Evolutionary conservation across 1,140 invertebrate species (phyloP), one percentile per base, ranked within the genome.

Genomic region (Zaprionus nigranus): DNA sequence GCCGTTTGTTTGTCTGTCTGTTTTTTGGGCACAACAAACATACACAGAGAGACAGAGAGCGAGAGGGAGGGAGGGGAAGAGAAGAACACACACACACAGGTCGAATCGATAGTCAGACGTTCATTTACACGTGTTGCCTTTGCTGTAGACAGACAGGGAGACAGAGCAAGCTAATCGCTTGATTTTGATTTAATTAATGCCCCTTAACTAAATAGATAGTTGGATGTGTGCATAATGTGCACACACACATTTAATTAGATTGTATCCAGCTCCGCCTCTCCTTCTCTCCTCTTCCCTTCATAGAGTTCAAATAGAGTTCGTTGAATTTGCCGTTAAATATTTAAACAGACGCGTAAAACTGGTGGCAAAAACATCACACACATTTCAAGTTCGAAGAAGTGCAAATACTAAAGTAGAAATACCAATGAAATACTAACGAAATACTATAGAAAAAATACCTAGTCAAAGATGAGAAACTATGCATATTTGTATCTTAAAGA

Each of bases 311-410:
- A 78, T 40, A 36, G 49, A 61, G 36, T 83, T 84, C 81, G 49
- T 61, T 40, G 81, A 84, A 81, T 51, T 46, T 58, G 36, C 49
- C 38, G 58, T 63, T 69, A 54, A 82, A 82, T 87, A 87, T 87
- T 87, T 80, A 62, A 24, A 34, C 46, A 71, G 20, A 12, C 79
- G 84, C 84, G 83, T 87, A 87, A 83, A 67, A 80, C 83, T 63
- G 36, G 83, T 78, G 49, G 59, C 46, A 17, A 15, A 15, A 24
- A 26, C 20, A 5, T 0, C 13, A 13, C 13, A 22, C 13, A 54
- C 28, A 54, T 49, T 59, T 49, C 17, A 63, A 63, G 68, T 76
- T 60, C 75, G 46, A 36, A 59, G 40, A 9, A 17, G 40, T 17
- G 64, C 15, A 75, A 70, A 75, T 28, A 67, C n/a, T 36, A 63